Conservation (phyloP, 2,113 vertebrate genomes). For the Heterochromis multidens region DNA sequence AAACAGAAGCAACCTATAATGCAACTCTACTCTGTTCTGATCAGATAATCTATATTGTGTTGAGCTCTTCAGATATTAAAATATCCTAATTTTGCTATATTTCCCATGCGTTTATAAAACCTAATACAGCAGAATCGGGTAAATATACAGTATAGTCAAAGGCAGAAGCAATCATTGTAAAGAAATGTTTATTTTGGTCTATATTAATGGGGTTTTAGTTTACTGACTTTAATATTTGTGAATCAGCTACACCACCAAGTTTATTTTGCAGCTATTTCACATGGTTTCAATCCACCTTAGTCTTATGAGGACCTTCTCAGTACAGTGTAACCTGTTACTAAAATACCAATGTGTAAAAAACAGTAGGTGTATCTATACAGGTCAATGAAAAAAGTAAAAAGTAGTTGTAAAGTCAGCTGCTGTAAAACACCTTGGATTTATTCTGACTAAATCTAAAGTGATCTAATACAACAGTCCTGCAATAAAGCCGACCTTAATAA, state of each 20-base stretch:
- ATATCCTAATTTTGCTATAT: not conserved
- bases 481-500: not conserved
- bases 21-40: not conserved
- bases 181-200: not conserved
- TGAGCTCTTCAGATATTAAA: not conserved
- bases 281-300: not conserved
- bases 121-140: not conserved
- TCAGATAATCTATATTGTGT: not conserved
- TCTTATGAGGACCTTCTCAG: not conserved
- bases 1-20: not conserved
- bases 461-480: not conserved
- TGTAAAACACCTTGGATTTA: not conserved
- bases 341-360: slow-evolving; percentile 4
- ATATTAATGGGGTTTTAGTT: no score
- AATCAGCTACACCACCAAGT: not conserved
- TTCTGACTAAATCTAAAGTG: not conserved
- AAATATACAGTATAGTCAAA: no score
- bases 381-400: slow-evolving; percentile 9
- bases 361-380: not conserved
- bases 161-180: no score
- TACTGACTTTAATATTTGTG: not conserved
- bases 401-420: not conserved
- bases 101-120: no score
- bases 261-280: not conserved
- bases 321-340: slow-evolving; percentile 4